phyloP scores from a whole-genome alignment of 2,113 vertebrate species.

The Antennarius striatus region DNA sequence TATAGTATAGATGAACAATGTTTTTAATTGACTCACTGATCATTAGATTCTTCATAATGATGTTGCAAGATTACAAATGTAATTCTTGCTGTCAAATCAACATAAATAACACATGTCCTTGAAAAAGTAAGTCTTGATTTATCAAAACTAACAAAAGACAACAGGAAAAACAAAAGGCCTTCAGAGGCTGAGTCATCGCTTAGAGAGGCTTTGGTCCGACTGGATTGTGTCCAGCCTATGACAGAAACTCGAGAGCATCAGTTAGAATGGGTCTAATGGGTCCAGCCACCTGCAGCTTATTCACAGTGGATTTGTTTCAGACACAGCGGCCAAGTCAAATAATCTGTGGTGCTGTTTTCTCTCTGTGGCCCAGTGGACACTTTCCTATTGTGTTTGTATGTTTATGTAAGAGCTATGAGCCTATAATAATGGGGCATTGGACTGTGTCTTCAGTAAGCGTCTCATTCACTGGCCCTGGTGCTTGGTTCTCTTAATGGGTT shows the following conservation, averaged over 20 bases:
- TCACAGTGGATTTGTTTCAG: slow-evolving; percentile 35
- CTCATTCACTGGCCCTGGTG: slow-evolving; percentile 1
- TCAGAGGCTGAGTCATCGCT: background rate
- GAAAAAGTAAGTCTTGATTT: too few species aligned
- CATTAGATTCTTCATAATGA: too few species aligned
- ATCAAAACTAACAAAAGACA: too few species aligned
- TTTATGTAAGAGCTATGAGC: slow-evolving; percentile 16
- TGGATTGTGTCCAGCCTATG: background rate
- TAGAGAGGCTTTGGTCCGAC: background rate
- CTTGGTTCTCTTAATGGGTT: background rate
- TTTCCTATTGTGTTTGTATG: slow-evolving; percentile 11
- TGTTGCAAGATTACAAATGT: too few species aligned
- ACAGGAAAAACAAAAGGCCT: background rate
- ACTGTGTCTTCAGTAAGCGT: background rate
- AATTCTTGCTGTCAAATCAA: too few species aligned
- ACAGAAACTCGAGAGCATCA: background rate
- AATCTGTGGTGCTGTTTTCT: slow-evolving; percentile 10
- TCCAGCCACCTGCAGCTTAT: slow-evolving; percentile 4
- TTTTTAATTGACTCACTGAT: too few species aligned
- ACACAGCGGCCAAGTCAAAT: slow-evolving; percentile 26
- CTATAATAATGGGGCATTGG: slow-evolving; percentile 1
- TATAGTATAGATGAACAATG: too few species aligned
- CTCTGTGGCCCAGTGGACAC: background rate
- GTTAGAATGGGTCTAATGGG: background rate
- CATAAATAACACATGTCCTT: too few species aligned